These are phyloP conservation scores for Apotomis betuletana DNA, from an alignment of 2,888 invertebrate species.

Conservation along the genomic window DNA sequence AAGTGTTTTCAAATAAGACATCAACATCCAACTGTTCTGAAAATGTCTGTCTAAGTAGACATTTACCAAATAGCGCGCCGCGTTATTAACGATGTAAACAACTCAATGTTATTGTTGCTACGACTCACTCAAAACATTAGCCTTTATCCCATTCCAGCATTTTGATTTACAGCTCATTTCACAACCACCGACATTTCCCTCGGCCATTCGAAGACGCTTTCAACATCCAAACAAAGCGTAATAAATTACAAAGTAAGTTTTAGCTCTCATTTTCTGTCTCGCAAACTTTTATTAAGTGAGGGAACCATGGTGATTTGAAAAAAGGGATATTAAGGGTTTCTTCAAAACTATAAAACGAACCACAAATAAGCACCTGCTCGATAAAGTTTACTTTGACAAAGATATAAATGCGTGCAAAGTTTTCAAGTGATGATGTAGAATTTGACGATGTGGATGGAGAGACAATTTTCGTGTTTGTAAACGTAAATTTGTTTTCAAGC, in stretches of 20 bases:
- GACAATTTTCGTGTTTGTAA: slow-evolving; percentile 34
- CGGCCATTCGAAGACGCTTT: slow-evolving; percentile 45
- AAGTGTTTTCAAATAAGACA: slow-evolving; percentile 12
- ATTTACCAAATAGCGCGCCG: slow-evolving; percentile 22
- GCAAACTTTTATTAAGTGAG: slow-evolving; percentile 60
- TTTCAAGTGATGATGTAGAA: slow-evolving; percentile 31
- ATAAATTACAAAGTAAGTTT: slow-evolving; percentile 66
- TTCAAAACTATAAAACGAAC: slow-evolving; percentile 57
- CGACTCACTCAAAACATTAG: slow-evolving; percentile 40
- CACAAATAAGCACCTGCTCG: slow-evolving; percentile 59
- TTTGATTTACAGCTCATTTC: slow-evolving; percentile 40
- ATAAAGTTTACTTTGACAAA: slow-evolving; percentile 60
- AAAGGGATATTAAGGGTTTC: slow-evolving; percentile 36
- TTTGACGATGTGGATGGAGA: slow-evolving; percentile 43
- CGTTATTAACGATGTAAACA: slow-evolving; percentile 35
- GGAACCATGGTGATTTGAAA: slow-evolving; percentile 48
- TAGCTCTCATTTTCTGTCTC: slow-evolving; percentile 47
- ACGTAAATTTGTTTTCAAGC: slow-evolving; percentile 39
- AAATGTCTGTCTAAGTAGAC: slow-evolving; percentile 16
- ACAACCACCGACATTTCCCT: slow-evolving; percentile 37
- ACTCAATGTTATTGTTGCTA: slow-evolving; percentile 35
- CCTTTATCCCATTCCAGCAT: slow-evolving; percentile 31
- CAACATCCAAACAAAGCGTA: slow-evolving; percentile 59
- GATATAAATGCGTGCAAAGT: slow-evolving; percentile 41
- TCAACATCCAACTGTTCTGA: slow-evolving; percentile 1